Conservation (phyloP, 2,888 invertebrate species). For the Diarsia mendica region DNA sequence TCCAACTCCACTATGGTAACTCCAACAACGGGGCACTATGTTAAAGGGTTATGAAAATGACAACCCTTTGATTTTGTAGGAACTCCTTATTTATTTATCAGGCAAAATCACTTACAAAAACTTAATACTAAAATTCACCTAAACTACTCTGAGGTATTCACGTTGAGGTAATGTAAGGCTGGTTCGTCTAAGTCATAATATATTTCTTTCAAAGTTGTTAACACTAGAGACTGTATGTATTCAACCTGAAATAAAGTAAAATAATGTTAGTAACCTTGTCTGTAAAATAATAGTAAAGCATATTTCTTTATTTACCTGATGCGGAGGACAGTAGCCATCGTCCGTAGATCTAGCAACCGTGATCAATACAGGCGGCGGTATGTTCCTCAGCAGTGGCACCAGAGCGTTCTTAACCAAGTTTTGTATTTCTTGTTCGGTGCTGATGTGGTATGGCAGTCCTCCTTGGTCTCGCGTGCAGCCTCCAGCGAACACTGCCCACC, state of each 20-base stretch:
- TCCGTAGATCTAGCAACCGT: conserved; percentile 96
- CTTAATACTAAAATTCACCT: not conserved
- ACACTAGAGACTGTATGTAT: conserved; percentile 92
- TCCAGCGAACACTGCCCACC: conserved; percentile 95
- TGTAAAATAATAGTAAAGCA: not conserved
- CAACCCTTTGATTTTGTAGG: not conserved
- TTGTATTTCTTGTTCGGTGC: conserved; percentile 92
- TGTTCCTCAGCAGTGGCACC: conserved; percentile 89
- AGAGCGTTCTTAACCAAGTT: conserved; percentile 91
- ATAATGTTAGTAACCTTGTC: not conserved
- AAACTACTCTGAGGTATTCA: conserved; percentile 66
- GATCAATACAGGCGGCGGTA: conserved; percentile 92
- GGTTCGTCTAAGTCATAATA: conserved; percentile 90
- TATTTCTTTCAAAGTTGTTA: conserved; percentile 89
- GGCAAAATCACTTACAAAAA: not conserved
- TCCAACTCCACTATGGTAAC: too few relatives aligned
- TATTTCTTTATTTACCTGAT: conserved; percentile 86
- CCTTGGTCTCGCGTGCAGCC: conserved; percentile 97
- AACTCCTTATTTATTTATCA: conserved; percentile 25
- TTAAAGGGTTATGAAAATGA: conserved; percentile 5
- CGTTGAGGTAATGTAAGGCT: conserved; percentile 84
- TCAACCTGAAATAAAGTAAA: conserved; percentile 91
- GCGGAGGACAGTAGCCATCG: conserved; percentile 96
- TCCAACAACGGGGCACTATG: not conserved
- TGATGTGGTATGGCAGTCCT: conserved; percentile 96